phyloP scores from a whole-genome alignment of 2,797 vertebrate species.

The Masticophis lateralis region DNA sequence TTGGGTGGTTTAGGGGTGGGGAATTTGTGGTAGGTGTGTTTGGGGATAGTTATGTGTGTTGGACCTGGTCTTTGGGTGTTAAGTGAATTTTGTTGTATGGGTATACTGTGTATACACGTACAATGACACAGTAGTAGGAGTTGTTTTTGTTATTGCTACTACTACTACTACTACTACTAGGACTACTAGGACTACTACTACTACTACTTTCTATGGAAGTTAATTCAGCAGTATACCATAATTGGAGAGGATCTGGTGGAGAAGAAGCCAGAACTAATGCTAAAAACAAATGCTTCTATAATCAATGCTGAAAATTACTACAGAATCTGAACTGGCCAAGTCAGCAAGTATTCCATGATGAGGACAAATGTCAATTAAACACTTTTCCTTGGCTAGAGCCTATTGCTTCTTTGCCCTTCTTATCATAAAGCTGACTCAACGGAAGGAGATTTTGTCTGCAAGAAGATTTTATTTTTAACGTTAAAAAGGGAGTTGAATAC shows the following conservation, averaged over 20 bases:
- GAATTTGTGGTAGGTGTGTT: too few relatives aligned
- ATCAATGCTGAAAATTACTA: not conserved
- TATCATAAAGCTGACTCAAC: not conserved
- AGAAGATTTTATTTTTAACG: not conserved
- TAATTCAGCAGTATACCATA: not conserved
- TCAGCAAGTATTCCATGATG: constrained; percentile 10
- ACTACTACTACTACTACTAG: too few relatives aligned
- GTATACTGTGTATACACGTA: too few relatives aligned
- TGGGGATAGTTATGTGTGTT: too few relatives aligned
- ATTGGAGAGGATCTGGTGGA: not conserved
- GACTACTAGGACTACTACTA: too few relatives aligned
- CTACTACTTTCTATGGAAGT: not conserved
- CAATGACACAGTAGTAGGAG: too few relatives aligned
- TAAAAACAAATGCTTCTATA: not conserved
- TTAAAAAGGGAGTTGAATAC: not conserved
- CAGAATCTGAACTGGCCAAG: constrained; percentile 9
- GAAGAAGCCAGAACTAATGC: not conserved
- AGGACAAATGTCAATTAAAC: constrained; percentile 30
- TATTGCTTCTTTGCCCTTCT: constrained; percentile 21
- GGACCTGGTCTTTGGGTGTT: too few relatives aligned
- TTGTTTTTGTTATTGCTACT: too few relatives aligned
- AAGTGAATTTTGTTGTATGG: too few relatives aligned
- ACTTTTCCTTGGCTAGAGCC: not conserved
- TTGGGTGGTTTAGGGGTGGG: too few relatives aligned
- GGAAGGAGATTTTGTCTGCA: constrained; percentile 14